Conservation (phyloP, 1,140 invertebrate species). For the Palaemon carinicauda region DNA sequence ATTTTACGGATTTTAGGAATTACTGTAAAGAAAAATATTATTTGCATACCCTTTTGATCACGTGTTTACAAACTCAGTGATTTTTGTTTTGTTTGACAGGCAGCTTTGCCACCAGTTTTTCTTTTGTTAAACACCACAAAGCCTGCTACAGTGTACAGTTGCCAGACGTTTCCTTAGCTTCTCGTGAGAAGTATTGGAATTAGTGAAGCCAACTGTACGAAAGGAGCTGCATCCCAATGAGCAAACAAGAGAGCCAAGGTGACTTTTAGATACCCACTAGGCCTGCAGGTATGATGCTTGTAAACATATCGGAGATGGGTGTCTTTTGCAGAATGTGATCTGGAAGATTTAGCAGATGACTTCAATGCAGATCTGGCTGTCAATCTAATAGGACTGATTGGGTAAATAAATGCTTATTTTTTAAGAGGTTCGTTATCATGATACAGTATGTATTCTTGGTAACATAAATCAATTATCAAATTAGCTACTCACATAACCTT, state of each 20-base stretch:
- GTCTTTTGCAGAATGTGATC: not conserved
- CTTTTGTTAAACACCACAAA: no score
- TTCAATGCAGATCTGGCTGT: constrained; percentile 5
- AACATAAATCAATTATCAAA: constrained; percentile 21
- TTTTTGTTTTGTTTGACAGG: no score
- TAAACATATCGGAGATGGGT: constrained; percentile 6
- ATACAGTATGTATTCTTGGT: not conserved
- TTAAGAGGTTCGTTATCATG: constrained; percentile 11
- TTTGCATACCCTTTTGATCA: no score
- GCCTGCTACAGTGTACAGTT: no score
- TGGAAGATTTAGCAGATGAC: constrained; percentile 19
- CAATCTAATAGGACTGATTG: constrained; percentile 9
- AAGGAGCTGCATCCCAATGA: constrained; percentile 24
- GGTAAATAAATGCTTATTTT: not conserved
- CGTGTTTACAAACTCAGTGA: no score
- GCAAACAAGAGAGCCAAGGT: constrained; percentile 21
- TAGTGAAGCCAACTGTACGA: no score
- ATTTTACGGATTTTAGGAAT: no score
- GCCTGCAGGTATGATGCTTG: constrained; percentile 23
- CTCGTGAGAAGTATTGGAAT: no score
- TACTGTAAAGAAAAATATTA: no score
- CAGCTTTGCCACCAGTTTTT: no score
- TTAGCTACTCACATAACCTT: constrained; percentile 6
- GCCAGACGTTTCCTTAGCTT: no score
- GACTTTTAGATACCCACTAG: constrained; percentile 21